Base-by-base conservation (phyloP, 2,888 invertebrate species). In the Agrochola litura region DNA sequence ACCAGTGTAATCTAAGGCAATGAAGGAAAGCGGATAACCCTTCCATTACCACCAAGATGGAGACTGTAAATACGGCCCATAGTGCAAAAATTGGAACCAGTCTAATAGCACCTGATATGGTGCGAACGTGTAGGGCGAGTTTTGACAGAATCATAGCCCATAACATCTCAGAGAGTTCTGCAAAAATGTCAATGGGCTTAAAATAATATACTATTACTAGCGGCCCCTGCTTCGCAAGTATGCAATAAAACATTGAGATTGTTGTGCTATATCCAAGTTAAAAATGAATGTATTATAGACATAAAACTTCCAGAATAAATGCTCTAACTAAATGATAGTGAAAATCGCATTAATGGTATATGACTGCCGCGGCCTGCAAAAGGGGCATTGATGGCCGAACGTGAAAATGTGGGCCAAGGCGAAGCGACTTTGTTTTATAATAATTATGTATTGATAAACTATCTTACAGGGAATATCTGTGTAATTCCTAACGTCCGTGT, bases 1-100 rank as follows among this genome's bases (percentile, higher is more conserved):
- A 98, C 99, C 99, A 99, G 94, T 99, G 99, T 79, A 99, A 97
- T 92, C 99, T 97, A 49, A 99, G 97, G 0, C 99, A 98, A 92
- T 99, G 99, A 70, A 99, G 97, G 92, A 99, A 99, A 12, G 99
- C 99, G 4, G 98, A 99, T 46, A 99, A 95, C 0, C 99, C 99
- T 93, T 99, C 99, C 99, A 99, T 99, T 82, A 99, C 94, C 22
- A 99, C 98, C 68, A 99, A 96, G 86, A 99, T 98, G 69, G 97
- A 97, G 5, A 99, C 88, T 0, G 99, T 98, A 85, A 99, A 97
- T 19, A 96, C 89, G 0, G 98, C 98, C 98, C 99, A 99, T 1
- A 97, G 93, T 0, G 97, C 97, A 92, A 99, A 99, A 37, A 98
- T 94, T 0, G 97, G 58, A 86, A 97, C 98, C 6, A 98, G 90